A percentile compares a stretch with the other conserved stretches of the same genome.
These are phyloP conservation scores for Lasioglossum oenotherae DNA, from an alignment of 2,888 invertebrate species.

Conservation along the genomic window DNA sequence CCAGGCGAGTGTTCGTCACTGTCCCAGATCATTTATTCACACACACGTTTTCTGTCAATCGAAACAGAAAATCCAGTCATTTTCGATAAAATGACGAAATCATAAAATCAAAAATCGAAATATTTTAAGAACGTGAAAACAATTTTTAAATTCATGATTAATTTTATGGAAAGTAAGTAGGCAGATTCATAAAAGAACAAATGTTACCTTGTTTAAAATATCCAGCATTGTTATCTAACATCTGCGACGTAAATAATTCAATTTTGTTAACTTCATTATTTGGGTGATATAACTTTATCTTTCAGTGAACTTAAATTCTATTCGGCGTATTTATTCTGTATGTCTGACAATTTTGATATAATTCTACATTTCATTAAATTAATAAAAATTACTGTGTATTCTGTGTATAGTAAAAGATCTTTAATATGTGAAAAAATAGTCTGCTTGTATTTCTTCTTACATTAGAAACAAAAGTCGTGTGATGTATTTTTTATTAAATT, in stretches of 20 bases:
- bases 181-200: not conserved
- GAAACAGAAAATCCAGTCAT: not conserved
- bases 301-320: not conserved
- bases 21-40: not conserved
- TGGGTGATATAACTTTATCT: too few species aligned
- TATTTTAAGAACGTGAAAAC: not conserved
- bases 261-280: too few species aligned
- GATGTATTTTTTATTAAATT: too few species aligned
- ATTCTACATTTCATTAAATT: not conserved
- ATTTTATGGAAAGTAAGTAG: not conserved
- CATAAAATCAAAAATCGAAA: not conserved
- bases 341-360: not conserved
- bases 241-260: too few species aligned
- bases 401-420: not conserved
- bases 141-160: not conserved
- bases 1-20: not conserved
- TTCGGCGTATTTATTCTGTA: not conserved
- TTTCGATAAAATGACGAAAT: not conserved
- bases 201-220: not conserved
- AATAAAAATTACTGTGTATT: not conserved
- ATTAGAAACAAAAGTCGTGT: too few species aligned
- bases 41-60: not conserved
- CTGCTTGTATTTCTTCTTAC: too few species aligned
- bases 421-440: not conserved
- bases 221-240: too few species aligned